phyloP scores from a whole-genome alignment of 2,888 invertebrate species.

The Dichetophora obliterata region DNA sequence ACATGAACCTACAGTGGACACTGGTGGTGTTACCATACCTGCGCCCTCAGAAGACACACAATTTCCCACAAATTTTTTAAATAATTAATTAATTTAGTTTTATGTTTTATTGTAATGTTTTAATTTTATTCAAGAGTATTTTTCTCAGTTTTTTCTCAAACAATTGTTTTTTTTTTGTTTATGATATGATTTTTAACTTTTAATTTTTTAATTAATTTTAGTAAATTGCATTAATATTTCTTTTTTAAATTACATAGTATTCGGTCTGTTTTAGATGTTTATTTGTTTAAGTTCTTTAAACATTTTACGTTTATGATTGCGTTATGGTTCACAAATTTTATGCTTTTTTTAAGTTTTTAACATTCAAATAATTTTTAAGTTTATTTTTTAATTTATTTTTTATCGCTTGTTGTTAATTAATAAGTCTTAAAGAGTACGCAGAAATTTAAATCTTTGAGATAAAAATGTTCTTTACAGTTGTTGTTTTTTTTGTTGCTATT shows the following conservation, averaged over 20 bases:
- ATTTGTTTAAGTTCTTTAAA: slow-evolving; percentile 1
- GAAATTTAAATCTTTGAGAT: slow-evolving; percentile 34
- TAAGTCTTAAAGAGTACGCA: slow-evolving; percentile 32
- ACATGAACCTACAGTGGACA: slow-evolving; percentile 65
- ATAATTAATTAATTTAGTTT: slow-evolving; percentile 45
- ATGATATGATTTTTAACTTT: slow-evolving; percentile 59
- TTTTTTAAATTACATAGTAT: slow-evolving; percentile 24
- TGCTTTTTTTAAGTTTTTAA: slow-evolving; percentile 16
- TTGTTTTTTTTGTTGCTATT: slow-evolving; percentile 5
- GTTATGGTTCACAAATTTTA: slow-evolving; percentile 25
- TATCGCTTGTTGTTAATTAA: background rate
- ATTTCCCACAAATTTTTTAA: slow-evolving; percentile 64
- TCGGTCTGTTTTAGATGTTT: slow-evolving; percentile 23
- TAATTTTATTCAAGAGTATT: slow-evolving; percentile 45
- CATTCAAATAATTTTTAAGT: slow-evolving; percentile 28
- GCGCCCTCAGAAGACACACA: slow-evolving; percentile 67
- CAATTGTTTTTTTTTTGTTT: slow-evolving; percentile 50
- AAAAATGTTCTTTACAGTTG: slow-evolving; percentile 35
- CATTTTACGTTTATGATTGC: slow-evolving; percentile 24
- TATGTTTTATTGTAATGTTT: slow-evolving; percentile 48
- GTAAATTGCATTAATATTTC: slow-evolving; percentile 37
- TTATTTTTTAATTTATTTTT: slow-evolving; percentile 20
- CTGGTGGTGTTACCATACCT: slow-evolving; percentile 68
- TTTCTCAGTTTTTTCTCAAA: slow-evolving; percentile 46
- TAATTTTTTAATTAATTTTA: slow-evolving; percentile 47